phyloP scores from a whole-genome alignment of 2,888 invertebrate species.

The Heliconius ethilla region DNA sequence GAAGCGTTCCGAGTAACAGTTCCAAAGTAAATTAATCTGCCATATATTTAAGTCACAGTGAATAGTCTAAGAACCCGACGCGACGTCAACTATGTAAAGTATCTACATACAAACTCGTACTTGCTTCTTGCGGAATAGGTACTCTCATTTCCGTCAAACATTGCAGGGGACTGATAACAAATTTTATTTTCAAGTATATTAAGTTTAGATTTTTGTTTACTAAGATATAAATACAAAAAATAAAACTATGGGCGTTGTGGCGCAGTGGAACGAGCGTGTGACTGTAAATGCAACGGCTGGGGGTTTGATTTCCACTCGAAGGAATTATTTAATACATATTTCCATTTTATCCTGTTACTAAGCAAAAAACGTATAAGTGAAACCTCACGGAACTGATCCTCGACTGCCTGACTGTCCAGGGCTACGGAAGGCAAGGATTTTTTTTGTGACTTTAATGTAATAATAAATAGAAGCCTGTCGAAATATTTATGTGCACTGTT shows the following conservation, averaged over 20 bases:
- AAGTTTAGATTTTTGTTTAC: neutral
- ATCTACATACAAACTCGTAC: slow-evolving; percentile 9
- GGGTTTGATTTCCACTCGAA: neutral
- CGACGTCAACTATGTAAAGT: slow-evolving; percentile 24
- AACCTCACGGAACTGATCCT: neutral
- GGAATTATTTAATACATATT: neutral
- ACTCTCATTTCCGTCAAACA: slow-evolving; percentile 30
- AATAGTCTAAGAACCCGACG: slow-evolving; percentile 27
- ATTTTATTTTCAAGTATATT: neutral
- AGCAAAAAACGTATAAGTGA: no score
- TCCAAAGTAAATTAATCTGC: slow-evolving; percentile 39
- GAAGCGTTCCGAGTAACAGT: slow-evolving; percentile 28
- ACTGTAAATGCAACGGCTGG: neutral
- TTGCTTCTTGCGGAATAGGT: slow-evolving; percentile 5
- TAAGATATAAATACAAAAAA: no score
- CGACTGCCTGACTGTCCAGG: neutral
- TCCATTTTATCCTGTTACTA: neutral
- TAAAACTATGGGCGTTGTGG: neutral
- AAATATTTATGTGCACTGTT: neutral
- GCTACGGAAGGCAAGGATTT: no score
- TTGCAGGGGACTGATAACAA: slow-evolving; percentile 27
- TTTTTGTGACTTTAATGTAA: no score
- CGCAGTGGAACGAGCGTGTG: neutral
- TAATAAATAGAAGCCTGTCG: no score
- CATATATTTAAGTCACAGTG: slow-evolving; percentile 28